Conservation (phyloP, 2,113 vertebrate genomes). For the Pseudorhombus dupliciocellatus region DNA sequence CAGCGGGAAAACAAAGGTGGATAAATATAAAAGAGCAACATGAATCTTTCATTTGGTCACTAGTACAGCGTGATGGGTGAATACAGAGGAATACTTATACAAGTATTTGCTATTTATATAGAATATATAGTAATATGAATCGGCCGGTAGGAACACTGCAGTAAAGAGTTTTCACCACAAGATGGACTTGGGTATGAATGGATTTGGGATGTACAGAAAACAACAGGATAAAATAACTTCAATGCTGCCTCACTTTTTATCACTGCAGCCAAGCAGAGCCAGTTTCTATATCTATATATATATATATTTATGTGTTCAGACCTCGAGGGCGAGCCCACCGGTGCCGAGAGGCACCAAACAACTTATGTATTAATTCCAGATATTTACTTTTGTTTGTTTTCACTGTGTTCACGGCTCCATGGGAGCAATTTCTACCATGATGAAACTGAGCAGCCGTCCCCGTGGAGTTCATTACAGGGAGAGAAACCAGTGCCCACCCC, state of each 20-base stretch:
- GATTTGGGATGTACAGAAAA: conserved; percentile 24
- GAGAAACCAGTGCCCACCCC: conserved; percentile 49
- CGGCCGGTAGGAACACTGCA: conserved; percentile 53
- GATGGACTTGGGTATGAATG: conserved; percentile 74
- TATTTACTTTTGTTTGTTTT: conserved; percentile 81
- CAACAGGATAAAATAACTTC: background rate
- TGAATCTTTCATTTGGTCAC: too few relatives aligned
- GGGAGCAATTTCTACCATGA: conserved; percentile 79
- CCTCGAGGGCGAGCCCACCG: conserved; percentile 17
- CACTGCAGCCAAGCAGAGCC: conserved; percentile 8
- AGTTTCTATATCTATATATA: conserved; percentile 18
- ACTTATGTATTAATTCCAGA: conserved; percentile 74
- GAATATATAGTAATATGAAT: background rate
- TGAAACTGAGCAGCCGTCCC: conserved; percentile 78
- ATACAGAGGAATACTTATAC: background rate
- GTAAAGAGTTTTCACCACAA: conserved; percentile 75
- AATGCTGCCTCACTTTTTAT: conserved; percentile 1
- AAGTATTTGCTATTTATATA: background rate
- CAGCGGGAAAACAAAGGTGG: background rate
- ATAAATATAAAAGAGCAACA: background rate
- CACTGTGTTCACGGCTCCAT: conserved; percentile 69
- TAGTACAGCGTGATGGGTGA: too few relatives aligned
- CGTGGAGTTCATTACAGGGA: conserved; percentile 81
- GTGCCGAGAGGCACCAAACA: conserved; percentile 31
- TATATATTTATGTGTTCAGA: conserved; percentile 20